Percentiles rank a stretch among this genome's conserved stretches.
Evolutionary conservation across 2,113 vertebrate genomes (phyloP).

Genomic region (Tyrannus savana): DNA sequence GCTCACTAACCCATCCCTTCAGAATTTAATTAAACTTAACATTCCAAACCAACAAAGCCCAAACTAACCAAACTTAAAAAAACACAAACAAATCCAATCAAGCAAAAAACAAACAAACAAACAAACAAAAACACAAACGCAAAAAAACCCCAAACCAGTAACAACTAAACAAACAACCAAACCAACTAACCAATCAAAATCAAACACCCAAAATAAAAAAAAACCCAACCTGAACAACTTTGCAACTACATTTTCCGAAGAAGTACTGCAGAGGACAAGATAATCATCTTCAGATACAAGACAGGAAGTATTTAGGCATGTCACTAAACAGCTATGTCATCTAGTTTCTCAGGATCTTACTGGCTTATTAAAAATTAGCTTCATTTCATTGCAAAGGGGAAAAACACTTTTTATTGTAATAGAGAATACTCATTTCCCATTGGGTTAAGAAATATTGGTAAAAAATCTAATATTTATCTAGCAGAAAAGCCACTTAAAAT

Average conservation of each 20-base stretch:
- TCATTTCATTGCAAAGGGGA: not conserved
- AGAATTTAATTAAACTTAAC: not conserved
- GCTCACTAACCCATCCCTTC: not conserved
- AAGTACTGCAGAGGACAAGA: not conserved
- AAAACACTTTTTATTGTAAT: not conserved
- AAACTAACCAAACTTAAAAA: not conserved
- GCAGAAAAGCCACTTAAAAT: slow-evolving; percentile 3
- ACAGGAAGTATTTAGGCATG: not conserved
- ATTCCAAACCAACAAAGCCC: not conserved
- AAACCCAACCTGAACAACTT: not conserved
- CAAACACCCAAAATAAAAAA: not conserved
- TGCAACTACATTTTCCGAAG: not conserved
- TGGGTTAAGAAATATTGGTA: not conserved
- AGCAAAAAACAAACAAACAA: not conserved
- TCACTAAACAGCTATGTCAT: not conserved
- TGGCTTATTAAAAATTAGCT: not conserved
- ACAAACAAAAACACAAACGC: not conserved
- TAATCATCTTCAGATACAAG: not conserved
- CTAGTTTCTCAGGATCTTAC: not conserved
- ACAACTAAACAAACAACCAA: not conserved
- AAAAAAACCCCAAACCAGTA: not conserved
- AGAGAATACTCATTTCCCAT: not conserved
- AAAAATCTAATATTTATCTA: not conserved
- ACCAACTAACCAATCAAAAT: not conserved
- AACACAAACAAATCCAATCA: not conserved